Evolutionary conservation across 2,113 vertebrate species (phyloP), one percentile per base, ranked within the genome.

Genomic region (Epinephelus moara): DNA sequence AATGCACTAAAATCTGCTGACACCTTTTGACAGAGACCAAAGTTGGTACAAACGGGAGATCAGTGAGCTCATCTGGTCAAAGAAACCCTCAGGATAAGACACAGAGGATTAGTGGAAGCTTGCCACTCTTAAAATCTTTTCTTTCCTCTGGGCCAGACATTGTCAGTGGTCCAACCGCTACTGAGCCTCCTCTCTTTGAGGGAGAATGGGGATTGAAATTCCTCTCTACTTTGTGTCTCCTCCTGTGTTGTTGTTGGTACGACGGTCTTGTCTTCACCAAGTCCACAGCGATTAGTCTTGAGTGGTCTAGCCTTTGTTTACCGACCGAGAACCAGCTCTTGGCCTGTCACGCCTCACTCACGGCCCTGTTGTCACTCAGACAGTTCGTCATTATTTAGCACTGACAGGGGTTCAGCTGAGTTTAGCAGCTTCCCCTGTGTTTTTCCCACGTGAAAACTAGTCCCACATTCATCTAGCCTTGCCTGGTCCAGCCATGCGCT

Each of bases 91-190:
- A 69, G 86, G 86, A 81, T 85, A 84, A 92, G 86, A 82, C 82
- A 6, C 50, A 14, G 62, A 40, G 76, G 87, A 92, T 91, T 93
- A 92, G 82, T 89, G 76, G 78, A 88, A 72, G 84, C 79, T 81
- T 74, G 81, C 81, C 80, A 76, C 62, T 81, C 59, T 84, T 78
- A 40, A 78, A 81, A 77, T 78, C 76, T 63, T 76, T 85, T 82
- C 68, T 90, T 70, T 89, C 33, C 75, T 79, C 23, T 15, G 27
- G 33, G 15, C 77, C 75, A 84, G 78, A 80, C 50, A 56, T 85
- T 79, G 84, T 91, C 67, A 61, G 75, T 2, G 25, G 59, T 88
- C 83, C 69, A 70, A 81, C 60, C 23, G 18, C 70, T 68, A 50
- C 81, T 64, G 62, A 88, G 77, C 76, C 49, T 56, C 40, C 56